Conservation (phyloP, 1,140 invertebrate genomes). For the Trichonephila clavipes region DNA sequence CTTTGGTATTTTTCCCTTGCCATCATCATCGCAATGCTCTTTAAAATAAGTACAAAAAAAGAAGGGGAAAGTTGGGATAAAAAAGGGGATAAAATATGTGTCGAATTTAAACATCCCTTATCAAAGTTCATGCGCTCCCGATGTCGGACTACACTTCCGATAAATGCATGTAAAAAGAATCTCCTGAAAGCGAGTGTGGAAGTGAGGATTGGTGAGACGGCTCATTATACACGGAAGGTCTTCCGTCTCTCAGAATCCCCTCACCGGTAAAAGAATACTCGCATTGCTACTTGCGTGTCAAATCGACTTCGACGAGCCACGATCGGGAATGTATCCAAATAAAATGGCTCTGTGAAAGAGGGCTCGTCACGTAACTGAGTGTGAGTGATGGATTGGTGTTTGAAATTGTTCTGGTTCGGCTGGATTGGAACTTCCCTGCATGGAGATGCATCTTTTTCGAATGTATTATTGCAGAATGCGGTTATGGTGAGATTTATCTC, state of each 20-base stretch:
- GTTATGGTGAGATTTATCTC: too few species aligned
- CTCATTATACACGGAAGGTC: conserved; percentile 52
- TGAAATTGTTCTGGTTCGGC: neutral
- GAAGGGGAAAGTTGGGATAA: neutral
- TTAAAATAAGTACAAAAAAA: neutral
- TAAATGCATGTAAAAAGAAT: conserved; percentile 35
- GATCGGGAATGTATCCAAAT: conserved; percentile 3
- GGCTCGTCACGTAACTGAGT: too few species aligned
- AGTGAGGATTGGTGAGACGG: neutral
- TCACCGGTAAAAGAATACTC: neutral
- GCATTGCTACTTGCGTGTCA: conserved; percentile 49
- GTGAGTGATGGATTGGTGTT: neutral
- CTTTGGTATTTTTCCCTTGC: neutral
- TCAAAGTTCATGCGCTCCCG: conserved; percentile 1
- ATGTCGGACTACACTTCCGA: conserved; percentile 33
- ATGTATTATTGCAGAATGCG: too few species aligned
- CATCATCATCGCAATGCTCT: neutral
- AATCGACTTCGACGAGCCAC: neutral
- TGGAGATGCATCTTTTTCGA: too few species aligned
- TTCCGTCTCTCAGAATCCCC: neutral
- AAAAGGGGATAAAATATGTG: conserved; percentile 8
- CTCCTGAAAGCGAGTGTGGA: neutral
- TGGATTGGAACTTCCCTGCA: too few species aligned
- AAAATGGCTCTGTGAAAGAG: neutral
- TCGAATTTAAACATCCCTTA: conserved; percentile 39